Conservation (phyloP, 2,888 invertebrate genomes). For the Nemotelus nigrinus region DNA sequence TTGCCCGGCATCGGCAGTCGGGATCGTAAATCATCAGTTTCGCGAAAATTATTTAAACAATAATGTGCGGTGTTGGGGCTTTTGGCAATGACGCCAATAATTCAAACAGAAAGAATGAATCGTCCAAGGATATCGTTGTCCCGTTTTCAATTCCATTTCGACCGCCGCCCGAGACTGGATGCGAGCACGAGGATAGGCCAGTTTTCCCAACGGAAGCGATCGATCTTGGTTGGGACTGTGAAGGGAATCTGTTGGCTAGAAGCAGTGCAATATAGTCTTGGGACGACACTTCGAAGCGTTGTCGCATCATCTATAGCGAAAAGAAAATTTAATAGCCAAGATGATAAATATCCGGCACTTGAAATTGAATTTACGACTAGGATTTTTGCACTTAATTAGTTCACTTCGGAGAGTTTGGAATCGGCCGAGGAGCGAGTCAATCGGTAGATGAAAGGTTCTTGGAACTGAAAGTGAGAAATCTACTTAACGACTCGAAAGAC, state of each 20-base stretch:
- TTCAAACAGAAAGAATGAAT: conserved; percentile 39
- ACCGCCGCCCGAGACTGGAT: background rate
- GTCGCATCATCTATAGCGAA: conserved; percentile 6
- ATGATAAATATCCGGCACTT: conserved; percentile 44
- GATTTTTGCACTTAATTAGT: conserved; percentile 44
- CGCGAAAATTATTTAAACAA: conserved; percentile 40
- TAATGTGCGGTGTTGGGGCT: conserved; percentile 41
- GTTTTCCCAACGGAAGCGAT: background rate
- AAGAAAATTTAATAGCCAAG: conserved; percentile 38
- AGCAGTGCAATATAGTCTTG: background rate
- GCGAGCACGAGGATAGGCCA: background rate
- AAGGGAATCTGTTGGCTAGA: background rate
- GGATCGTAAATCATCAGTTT: conserved; percentile 26
- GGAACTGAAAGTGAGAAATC: conserved; percentile 10
- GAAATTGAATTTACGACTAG: conserved; percentile 44
- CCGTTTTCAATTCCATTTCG: conserved; percentile 23
- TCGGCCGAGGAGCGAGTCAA: background rate
- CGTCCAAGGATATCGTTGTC: conserved; percentile 27
- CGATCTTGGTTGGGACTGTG: background rate
- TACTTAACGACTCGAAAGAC: conserved; percentile 23
- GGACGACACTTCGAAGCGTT: background rate
- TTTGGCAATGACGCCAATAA: conserved; percentile 40
- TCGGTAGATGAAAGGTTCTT: conserved; percentile 2
- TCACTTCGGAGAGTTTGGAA: conserved; percentile 24
- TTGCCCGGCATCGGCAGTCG: background rate